Conservation (phyloP, 2,888 invertebrate species). For the Acanthosepion pharaonis region DNA sequence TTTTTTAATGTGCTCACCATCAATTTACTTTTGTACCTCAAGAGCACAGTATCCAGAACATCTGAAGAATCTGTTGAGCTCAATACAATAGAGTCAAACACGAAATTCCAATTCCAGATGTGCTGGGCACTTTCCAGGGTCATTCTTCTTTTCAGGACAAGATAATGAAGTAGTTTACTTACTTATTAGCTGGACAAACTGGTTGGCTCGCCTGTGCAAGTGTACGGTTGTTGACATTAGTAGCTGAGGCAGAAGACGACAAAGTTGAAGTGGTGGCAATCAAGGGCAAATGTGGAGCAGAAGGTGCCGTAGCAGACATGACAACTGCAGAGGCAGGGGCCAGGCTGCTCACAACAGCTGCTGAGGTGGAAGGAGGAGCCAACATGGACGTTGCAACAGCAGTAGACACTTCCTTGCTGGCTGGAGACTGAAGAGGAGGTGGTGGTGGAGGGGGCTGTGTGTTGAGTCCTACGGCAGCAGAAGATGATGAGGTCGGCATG, state of each 20-base stretch:
- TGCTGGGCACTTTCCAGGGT: too few species aligned
- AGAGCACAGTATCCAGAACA: too few species aligned
- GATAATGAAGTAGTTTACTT: background rate
- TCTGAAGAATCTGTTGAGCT: too few species aligned
- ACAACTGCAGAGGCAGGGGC: background rate
- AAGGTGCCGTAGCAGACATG: background rate
- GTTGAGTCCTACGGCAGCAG: background rate
- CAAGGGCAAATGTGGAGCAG: background rate
- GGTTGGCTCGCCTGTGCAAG: background rate
- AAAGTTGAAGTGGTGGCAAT: background rate
- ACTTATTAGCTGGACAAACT: background rate
- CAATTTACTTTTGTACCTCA: too few species aligned
- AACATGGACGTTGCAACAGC: conserved; percentile 42
- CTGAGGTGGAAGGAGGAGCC: conserved; percentile 36
- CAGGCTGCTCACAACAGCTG: conserved; percentile 34
- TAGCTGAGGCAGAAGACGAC: background rate
- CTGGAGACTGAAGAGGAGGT: conserved; percentile 8
- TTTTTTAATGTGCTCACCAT: too few species aligned
- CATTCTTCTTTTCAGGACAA: too few species aligned
- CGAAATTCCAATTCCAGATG: too few species aligned
- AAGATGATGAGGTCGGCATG: conserved; percentile 33
- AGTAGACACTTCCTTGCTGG: conserved; percentile 45
- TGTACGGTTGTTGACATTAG: background rate
- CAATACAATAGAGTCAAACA: too few species aligned
- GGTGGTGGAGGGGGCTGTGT: background rate